A percentile compares a stretch with the other conserved stretches of the same genome.
phyloP scores from a whole-genome alignment of 30 jellyfish, hydroid and myxozoan genomes.

The Chrysaora quinquecirrha region DNA sequence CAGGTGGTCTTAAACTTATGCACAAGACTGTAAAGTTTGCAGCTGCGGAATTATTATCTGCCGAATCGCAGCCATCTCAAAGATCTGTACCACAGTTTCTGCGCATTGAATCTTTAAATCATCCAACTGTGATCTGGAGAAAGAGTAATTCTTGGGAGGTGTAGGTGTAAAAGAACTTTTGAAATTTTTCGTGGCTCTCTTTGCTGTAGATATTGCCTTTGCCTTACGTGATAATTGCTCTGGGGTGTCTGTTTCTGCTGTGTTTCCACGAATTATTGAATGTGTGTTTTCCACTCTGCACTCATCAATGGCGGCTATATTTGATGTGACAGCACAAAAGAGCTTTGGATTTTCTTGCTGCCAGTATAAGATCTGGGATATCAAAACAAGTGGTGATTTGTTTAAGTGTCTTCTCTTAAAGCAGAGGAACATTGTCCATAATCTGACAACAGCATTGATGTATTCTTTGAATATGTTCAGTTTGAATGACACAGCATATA shows the following conservation, averaged over 20 bases:
- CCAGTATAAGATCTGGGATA: constrained; percentile 5
- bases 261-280: background rate
- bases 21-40: no score
- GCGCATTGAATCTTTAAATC: background rate
- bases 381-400: background rate
- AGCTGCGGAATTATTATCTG: no score
- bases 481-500: background rate
- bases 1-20: no score
- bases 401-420: background rate
- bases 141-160: constrained; percentile 4
- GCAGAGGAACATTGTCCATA: constrained; percentile 6
- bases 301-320: constrained; percentile 4
- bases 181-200: background rate
- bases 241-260: background rate
- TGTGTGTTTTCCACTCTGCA: constrained; percentile 5
- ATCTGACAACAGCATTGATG: background rate
- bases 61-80: no score
- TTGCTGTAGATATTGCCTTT: background rate
- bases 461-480: background rate
- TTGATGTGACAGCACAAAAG: background rate
- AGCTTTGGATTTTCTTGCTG: background rate
- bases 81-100: background rate
- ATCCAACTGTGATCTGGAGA: background rate
- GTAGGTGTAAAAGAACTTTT: background rate
- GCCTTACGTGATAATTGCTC: background rate